These are phyloP conservation scores for Pissodes strobi DNA, from an alignment of 1,140 invertebrate species.

Conservation along the genomic window DNA sequence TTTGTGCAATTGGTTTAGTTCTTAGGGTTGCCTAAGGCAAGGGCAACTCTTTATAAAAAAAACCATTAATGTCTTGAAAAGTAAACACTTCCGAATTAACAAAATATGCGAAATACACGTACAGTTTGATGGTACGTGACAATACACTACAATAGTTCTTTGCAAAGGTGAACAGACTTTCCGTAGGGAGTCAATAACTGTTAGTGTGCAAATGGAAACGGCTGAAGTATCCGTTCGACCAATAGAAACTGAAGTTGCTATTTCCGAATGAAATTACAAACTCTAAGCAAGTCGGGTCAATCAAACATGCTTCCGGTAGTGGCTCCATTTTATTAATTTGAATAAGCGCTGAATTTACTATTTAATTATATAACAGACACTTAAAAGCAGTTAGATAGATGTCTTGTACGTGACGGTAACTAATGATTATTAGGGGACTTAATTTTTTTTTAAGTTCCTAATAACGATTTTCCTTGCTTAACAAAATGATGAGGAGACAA, in stretches of 20 bases:
- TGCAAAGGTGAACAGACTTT: conserved; percentile 11
- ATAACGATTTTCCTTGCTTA: too few species aligned
- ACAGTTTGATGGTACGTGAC: conserved; percentile 4
- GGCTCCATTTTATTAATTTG: not conserved
- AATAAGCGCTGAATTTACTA: not conserved
- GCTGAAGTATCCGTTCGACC: conserved; percentile 1
- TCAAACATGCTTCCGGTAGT: conserved; percentile 8
- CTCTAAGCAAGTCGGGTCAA: not conserved
- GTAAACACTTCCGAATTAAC: not conserved
- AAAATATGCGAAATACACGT: not conserved
- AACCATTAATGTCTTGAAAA: not conserved
- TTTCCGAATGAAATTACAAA: conserved; percentile 20
- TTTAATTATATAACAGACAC: too few species aligned
- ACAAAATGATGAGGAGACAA: too few species aligned
- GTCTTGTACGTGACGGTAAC: too few species aligned
- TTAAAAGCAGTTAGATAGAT: too few species aligned
- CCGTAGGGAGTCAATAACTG: conserved; percentile 23
- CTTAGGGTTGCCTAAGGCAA: too few species aligned
- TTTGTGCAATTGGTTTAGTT: too few species aligned
- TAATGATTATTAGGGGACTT: too few species aligned
- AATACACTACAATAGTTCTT: not conserved
- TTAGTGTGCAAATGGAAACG: not conserved
- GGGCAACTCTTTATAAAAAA: not conserved
- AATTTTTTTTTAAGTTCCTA: too few species aligned
- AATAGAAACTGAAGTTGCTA: not conserved